These are phyloP conservation scores for Tenthredo amoena DNA, from an alignment of 2,888 invertebrate genomes.

Conservation along the genomic window DNA sequence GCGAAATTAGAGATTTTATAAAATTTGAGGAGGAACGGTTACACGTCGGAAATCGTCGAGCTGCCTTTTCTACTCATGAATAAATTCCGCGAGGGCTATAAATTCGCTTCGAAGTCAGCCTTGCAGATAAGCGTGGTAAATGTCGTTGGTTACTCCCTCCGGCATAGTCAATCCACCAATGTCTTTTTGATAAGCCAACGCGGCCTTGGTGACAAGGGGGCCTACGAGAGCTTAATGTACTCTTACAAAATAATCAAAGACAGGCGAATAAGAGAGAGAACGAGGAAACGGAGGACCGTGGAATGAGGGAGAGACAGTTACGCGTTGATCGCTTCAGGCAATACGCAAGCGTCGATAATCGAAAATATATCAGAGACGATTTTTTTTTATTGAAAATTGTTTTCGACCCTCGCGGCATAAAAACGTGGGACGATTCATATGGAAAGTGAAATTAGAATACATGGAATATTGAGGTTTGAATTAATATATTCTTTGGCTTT, in stretches of 20 bases:
- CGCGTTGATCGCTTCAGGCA: neutral
- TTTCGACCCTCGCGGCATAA: no score
- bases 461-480: neutral
- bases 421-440: no score
- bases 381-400: no score
- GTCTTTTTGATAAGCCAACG: constrained; percentile 25
- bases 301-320: neutral
- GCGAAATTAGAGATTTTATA: neutral
- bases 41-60: no score
- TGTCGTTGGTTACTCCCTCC: constrained; percentile 22
- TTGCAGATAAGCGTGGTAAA: constrained; percentile 15
- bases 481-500: neutral
- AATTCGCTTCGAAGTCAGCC: constrained; percentile 8
- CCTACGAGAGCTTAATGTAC: constrained; percentile 11
- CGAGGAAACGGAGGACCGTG: neutral
- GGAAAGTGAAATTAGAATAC: neutral
- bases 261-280: neutral
- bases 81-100: constrained; percentile 15
- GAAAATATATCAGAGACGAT: neutral
- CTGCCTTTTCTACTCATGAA: neutral
- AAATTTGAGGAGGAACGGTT: neutral
- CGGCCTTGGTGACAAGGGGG: constrained; percentile 26
- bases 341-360: neutral
- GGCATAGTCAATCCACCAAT: constrained; percentile 20
- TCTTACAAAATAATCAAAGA: constrained; percentile 6